Base-by-base conservation (phyloP, 2,797 vertebrate genomes). In the Decapterus maruadsi region DNA sequence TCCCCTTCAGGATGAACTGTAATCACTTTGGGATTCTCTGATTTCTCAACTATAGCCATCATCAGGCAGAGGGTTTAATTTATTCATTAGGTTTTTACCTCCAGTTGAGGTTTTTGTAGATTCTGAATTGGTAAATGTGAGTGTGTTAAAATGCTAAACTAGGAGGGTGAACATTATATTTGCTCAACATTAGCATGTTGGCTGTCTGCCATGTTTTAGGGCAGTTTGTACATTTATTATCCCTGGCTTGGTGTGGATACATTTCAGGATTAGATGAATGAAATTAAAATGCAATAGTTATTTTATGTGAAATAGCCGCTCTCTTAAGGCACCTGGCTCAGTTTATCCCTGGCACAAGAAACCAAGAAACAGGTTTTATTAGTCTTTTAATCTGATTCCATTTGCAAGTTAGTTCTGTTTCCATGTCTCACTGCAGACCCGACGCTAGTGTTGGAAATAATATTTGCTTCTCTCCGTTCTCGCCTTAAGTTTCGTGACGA, bases 401-500 rank as follows among this genome's bases (percentile, higher is more conserved):
- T 19, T 53, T 45, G 14, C 4, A 1, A 38, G 38, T 63, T 50
- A 2, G 51, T 53, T 13, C n/a, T n/a, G 63, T 43, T 43, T 46
- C 16, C 20, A 16, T 36, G 19, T 48, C 26, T 26, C n/a, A n/a
- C n/a, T n/a, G n/a, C n/a, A n/a, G n/a, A n/a, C 26, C 26, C 26
- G 26, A 26, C 3, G 26, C n/a, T 26, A 26, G 26, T 26, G 26
- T 13, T 34, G 2, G 17, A 58, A 68, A 59, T 43, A 43, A 40
- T 38, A 36, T 40, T 2, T 5, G 3, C 1, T 43, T 51, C 13
- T 78, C 4, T 73, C 5, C 66, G 31, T 50, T 74, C 48, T 40
- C 8, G 8, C 51, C 12, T 53, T 4, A 81, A 99, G 98, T 96
- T 99, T 69, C 97, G 98, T 26, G 97, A 99, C 70, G 96, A 99